Evolutionary conservation across 1,140 invertebrate species (phyloP).

Genomic region (Temnothorax curvispinosus): DNA sequence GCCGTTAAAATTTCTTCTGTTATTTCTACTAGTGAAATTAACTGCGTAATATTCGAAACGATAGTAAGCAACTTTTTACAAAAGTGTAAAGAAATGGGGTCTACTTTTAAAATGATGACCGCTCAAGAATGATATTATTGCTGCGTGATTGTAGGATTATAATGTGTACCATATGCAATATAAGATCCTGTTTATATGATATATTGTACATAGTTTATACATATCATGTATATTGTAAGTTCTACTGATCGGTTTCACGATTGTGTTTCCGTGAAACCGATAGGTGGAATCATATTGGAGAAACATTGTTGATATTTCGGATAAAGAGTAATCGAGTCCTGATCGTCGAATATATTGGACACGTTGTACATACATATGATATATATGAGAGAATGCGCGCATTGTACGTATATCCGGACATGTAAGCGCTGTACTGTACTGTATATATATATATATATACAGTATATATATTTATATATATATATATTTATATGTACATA

Average conservation of each 20-base stretch:
- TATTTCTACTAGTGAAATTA: not conserved
- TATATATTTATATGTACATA: not conserved
- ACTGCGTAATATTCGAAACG: not conserved
- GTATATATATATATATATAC: not conserved
- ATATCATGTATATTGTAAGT: not conserved
- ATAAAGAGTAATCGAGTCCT: slow-evolving; percentile 1
- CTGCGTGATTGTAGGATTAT: too few species aligned
- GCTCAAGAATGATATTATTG: not conserved
- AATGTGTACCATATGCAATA: not conserved
- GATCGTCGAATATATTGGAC: not conserved
- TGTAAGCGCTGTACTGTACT: not conserved
- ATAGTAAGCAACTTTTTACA: not conserved
- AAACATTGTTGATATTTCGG: slow-evolving; percentile 34
- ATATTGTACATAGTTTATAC: not conserved
- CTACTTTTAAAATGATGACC: not conserved
- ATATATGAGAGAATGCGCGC: not conserved
- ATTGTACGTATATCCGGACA: not conserved
- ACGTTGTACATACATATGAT: not conserved
- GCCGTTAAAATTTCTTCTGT: not conserved
- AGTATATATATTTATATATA: not conserved
- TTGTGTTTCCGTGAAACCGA: not conserved
- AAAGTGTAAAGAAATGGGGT: not conserved
- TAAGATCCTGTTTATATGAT: not conserved
- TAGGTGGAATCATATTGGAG: slow-evolving; percentile 7
- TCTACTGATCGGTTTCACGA: not conserved